A percentile compares a stretch with the other conserved stretches of the same genome.
These are phyloP conservation scores for Pristiophorus japonicus DNA, from an alignment of 2,113 vertebrate species.

Conservation along the genomic window DNA sequence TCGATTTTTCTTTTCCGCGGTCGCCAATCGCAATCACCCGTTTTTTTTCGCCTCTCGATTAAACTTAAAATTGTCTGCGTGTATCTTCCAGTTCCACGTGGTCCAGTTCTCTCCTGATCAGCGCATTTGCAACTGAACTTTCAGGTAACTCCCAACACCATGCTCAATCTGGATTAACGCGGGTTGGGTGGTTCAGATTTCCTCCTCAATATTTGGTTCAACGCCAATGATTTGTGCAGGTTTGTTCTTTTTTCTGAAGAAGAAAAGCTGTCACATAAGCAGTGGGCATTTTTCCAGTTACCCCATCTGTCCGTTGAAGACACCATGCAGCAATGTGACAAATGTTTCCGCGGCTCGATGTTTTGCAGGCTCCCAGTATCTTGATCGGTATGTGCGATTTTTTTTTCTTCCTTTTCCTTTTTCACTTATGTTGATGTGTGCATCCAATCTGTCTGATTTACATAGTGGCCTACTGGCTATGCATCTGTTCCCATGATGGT, in stretches of 20 bases:
- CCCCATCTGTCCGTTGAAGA: not conserved
- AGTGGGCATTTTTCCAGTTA: slow-evolving; percentile 19
- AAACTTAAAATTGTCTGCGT: not conserved
- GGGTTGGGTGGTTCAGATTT: not conserved
- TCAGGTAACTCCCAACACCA: not conserved
- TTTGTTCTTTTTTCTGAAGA: not conserved
- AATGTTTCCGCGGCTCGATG: not conserved
- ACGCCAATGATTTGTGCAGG: not conserved
- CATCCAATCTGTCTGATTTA: slow-evolving; percentile 29
- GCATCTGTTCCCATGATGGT: slow-evolving; percentile 25
- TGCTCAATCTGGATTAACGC: not conserved
- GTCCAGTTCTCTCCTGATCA: not conserved
- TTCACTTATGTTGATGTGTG: slow-evolving; percentile 1
- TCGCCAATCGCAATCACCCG: not conserved
- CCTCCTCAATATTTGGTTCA: not conserved
- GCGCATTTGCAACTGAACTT: not conserved
- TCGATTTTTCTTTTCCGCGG: not conserved
- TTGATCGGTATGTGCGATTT: not conserved
- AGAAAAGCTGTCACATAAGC: not conserved
- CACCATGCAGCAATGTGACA: not conserved
- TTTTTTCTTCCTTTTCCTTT: not conserved
- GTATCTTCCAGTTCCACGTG: not conserved
- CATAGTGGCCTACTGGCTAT: slow-evolving; percentile 8
- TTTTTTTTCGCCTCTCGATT: not conserved
- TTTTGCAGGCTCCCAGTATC: not conserved